phyloP scores from a whole-genome alignment of 2,113 vertebrate species.

The Campylomormyrus tamandua region DNA sequence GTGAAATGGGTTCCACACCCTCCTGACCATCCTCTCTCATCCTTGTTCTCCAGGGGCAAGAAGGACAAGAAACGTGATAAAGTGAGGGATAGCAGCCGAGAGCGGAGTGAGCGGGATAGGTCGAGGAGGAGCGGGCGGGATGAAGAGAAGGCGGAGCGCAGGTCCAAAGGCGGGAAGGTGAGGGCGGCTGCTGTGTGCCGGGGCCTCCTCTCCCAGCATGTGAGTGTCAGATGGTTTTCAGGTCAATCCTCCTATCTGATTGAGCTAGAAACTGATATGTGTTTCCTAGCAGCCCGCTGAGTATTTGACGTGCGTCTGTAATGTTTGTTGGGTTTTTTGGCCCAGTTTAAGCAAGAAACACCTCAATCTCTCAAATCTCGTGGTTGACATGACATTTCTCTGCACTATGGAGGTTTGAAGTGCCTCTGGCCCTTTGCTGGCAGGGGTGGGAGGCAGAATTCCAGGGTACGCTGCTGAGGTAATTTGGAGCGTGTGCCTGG shows the following conservation, averaged over 20 bases:
- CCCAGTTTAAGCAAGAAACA: neutral
- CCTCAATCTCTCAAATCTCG: neutral
- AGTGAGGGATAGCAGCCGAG: conserved; percentile 65
- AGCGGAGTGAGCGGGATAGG: conserved; percentile 64
- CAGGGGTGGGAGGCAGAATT: neutral
- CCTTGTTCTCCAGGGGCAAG: conserved; percentile 58
- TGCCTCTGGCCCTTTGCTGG: neutral
- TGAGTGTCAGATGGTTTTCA: neutral
- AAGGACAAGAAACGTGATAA: conserved; percentile 76
- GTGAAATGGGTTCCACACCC: neutral
- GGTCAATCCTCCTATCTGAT: neutral
- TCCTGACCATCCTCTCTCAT: neutral
- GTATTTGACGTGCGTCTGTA: neutral
- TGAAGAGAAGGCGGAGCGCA: conserved; percentile 56
- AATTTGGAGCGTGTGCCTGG: neutral
- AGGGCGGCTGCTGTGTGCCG: neutral
- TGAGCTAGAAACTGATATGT: neutral
- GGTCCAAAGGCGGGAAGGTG: conserved; percentile 49
- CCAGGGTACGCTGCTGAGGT: neutral
- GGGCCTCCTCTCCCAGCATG: neutral
- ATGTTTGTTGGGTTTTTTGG: neutral
- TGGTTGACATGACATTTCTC: neutral
- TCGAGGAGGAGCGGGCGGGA: conserved; percentile 77
- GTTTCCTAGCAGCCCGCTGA: neutral
- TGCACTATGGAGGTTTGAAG: neutral